Evolutionary conservation across 1,140 invertebrate species (phyloP), one percentile per base, ranked within the genome.

Genomic region (Drosophila pallidifrons): DNA sequence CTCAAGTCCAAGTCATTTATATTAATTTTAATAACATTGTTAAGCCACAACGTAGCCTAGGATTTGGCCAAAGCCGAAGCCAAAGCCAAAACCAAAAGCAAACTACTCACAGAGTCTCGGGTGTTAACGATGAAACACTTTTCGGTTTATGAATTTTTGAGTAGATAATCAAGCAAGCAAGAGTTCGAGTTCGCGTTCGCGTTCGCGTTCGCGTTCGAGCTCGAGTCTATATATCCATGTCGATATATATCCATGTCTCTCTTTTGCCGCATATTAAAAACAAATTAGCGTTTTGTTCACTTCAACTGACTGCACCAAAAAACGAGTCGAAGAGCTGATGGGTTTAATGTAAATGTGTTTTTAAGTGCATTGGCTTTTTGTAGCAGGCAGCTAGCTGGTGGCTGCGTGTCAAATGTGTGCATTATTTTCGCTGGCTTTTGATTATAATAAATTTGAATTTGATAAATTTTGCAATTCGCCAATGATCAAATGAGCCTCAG

Each of bases 11-110:
- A 79, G 69, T 89, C 86, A 89, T 89, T 89, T 90, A 89, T 89
- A 89, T 77, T 90, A 85, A 89, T 90, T 90, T 89, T 89, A 89
- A 89, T 89, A 89, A 89, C 81, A 89, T 90, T 90, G 86, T 89
- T 89, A 89, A 82, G 71, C 70, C 68, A 43, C 52, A 78, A 41
- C 69, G 41, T 63, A 73, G 45, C 64, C 70, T 65, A 13, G 46
- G 73, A 32, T 75, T 43, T 25, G 51, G 32, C 67, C 10, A 71
- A 58, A 52, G 8, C 35, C 54, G 41, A 25, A 25, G 20, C 20
- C 20, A 25, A 25, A 25, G 3, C 20, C 20, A 25, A 25, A 25
- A 25, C 3, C 35, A 38, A 38, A 8, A 38, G 8, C 35, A 38
- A 58, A 38, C 8, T 10, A 13, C 46, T 5, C 10, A 11, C 30